phyloP scores from a whole-genome alignment of 2,113 vertebrate genomes.

The Apus apus region DNA sequence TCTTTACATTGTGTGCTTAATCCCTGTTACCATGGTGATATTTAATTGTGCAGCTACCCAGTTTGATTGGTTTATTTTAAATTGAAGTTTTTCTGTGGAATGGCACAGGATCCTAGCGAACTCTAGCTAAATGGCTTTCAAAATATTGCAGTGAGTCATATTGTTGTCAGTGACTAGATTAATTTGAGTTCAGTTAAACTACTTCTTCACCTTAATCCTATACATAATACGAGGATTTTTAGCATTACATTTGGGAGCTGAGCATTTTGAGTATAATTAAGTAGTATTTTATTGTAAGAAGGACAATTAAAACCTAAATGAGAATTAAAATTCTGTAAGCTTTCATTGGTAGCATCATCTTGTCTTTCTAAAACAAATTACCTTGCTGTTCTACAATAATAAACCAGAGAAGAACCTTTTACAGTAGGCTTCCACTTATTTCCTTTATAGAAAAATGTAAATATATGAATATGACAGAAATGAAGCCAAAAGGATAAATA shows the following conservation, averaged over 20 bases:
- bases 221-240: neutral
- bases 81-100: constrained; percentile 42
- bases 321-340: neutral
- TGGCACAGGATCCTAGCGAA: neutral
- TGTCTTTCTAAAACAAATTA: constrained; percentile 19
- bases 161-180: neutral
- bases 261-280: constrained; percentile 1
- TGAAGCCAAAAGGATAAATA: neutral
- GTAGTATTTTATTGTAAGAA: neutral
- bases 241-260: neutral
- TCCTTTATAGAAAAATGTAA: neutral
- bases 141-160: constrained; percentile 31
- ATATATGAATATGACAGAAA: neutral
- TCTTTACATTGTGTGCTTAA: constrained; percentile 42
- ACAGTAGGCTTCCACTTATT: neutral
- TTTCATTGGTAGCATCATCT: neutral
- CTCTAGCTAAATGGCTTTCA: constrained; percentile 17
- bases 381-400: neutral
- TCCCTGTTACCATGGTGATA: constrained; percentile 50
- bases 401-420: neutral
- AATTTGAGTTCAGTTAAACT: neutral
- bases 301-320: constrained; percentile 8
- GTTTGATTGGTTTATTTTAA: constrained; percentile 64
- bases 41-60: constrained; percentile 25
- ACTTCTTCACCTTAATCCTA: neutral